Conservation (phyloP, 2,888 invertebrate genomes). For the Ditylenchus weischeri region DNA sequence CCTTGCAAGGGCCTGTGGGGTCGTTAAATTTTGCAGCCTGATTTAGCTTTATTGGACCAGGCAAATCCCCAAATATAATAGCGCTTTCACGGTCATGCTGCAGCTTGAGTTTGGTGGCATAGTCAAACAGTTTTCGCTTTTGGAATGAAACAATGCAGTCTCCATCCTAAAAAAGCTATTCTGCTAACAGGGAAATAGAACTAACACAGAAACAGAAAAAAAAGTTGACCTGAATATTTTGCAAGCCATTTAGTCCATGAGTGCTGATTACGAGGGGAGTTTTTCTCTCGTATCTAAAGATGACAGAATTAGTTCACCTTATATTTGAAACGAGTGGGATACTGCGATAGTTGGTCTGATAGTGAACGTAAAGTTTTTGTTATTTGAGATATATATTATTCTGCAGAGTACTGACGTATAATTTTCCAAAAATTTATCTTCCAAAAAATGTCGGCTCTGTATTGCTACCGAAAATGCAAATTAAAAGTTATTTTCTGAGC, state of each 20-base stretch:
- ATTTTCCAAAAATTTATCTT: too few species aligned
- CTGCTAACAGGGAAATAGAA: too few species aligned
- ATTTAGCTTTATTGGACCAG: constrained; percentile 91
- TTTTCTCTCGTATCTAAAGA: constrained; percentile 65
- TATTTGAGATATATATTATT: too few species aligned
- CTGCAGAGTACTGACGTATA: too few species aligned
- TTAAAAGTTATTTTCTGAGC: too few species aligned
- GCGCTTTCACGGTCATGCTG: constrained; percentile 63
- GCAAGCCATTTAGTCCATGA: constrained; percentile 62
- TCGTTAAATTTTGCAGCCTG: constrained; percentile 98
- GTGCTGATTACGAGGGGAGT: constrained; percentile 78
- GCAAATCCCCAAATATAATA: constrained; percentile 93
- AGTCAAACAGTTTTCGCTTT: constrained; percentile 89
- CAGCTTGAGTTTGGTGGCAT: constrained; percentile 67
- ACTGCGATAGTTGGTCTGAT: too few species aligned
- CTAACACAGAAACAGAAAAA: too few species aligned
- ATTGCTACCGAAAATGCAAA: too few species aligned
- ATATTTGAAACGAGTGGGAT: too few species aligned
- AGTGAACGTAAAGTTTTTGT: too few species aligned
- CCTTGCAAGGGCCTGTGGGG: constrained; percentile 67
- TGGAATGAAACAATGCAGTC: constrained; percentile 99
- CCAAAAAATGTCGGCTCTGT: too few species aligned
- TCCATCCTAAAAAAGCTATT: constrained; percentile 75
- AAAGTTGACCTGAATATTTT: constrained; percentile 11
- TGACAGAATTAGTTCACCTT: too few species aligned